A percentile compares a stretch with the other conserved stretches of the same genome.
Evolutionary conservation across 2,113 vertebrate species (phyloP).

Genomic region (Odontophorus gujanensis): DNA sequence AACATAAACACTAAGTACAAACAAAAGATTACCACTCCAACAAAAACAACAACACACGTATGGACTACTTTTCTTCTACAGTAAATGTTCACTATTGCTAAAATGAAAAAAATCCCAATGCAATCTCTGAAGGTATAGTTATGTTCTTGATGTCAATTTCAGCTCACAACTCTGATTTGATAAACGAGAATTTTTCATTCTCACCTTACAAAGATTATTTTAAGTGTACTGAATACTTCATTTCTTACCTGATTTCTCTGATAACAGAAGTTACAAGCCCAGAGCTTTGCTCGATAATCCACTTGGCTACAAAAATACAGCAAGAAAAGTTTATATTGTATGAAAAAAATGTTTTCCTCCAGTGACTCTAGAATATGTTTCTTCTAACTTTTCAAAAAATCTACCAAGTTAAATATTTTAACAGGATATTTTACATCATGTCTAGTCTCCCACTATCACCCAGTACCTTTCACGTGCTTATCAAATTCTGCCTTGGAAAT

Average conservation of each 20-base stretch:
- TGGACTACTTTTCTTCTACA: neutral
- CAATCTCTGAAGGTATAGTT: neutral
- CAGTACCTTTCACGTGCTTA: neutral
- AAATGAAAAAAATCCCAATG: neutral
- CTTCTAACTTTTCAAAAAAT: neutral
- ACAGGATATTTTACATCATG: neutral
- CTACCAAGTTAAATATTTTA: neutral
- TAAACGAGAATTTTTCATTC: neutral
- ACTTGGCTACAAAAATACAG: constrained; percentile 87
- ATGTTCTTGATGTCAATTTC: neutral
- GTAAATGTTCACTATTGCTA: neutral
- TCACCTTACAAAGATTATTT: neutral
- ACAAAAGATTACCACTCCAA: neutral
- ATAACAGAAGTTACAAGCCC: constrained; percentile 99
- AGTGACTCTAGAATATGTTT: neutral
- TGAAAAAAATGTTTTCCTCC: neutral
- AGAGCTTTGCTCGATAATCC: constrained; percentile 98
- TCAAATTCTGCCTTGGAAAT: neutral
- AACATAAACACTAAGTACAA: neutral
- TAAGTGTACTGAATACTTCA: neutral
- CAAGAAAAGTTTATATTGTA: constrained; percentile 31
- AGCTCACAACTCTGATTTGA: neutral
- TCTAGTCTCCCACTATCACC: neutral
- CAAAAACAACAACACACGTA: neutral
- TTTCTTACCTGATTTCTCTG: constrained; percentile 95